A percentile compares a stretch with the other conserved stretches of the same genome.
These are phyloP conservation scores for Formica exsecta DNA, from an alignment of 1,140 invertebrate genomes.

Conservation along the genomic window DNA sequence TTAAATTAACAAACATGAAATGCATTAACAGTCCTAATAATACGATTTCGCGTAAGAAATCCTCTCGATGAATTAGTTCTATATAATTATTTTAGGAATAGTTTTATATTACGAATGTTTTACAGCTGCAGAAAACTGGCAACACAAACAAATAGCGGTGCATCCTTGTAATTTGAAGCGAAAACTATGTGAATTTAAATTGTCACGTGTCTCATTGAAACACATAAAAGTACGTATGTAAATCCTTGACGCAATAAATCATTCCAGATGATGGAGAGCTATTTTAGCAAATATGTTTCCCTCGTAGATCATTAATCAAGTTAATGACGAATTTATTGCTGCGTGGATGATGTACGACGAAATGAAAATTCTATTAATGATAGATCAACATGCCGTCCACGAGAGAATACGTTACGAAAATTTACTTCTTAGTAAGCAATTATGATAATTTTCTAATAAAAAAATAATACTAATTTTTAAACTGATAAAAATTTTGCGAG, in stretches of 20 bases:
- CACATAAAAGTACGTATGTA: constrained; percentile 72
- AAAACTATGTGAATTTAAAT: constrained; percentile 73
- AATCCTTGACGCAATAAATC: constrained; percentile 11
- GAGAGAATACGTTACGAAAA: constrained; percentile 85
- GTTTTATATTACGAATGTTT: background rate
- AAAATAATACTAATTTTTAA: background rate
- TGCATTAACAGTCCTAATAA: constrained; percentile 20
- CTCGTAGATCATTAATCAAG: constrained; percentile 81
- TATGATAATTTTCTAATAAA: constrained; percentile 33
- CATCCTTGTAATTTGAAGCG: constrained; percentile 69
- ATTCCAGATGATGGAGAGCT: background rate
- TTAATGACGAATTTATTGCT: constrained; percentile 84
- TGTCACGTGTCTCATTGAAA: constrained; percentile 70
- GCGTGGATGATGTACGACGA: constrained; percentile 76
- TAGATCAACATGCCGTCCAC: constrained; percentile 85
- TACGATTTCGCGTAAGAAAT: constrained; percentile 37
- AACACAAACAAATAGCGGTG: constrained; percentile 65
- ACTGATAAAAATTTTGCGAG: background rate
- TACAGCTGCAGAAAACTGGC: constrained; percentile 61
- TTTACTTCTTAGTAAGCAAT: constrained; percentile 79
- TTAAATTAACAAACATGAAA: constrained; percentile 59
- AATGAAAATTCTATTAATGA: constrained; percentile 80
- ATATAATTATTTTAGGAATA: background rate
- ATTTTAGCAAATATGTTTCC: constrained; percentile 44
- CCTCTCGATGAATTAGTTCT: constrained; percentile 14